These are phyloP conservation scores for Cydia splendana DNA, from an alignment of 1,140 invertebrate species.

Conservation along the genomic window DNA sequence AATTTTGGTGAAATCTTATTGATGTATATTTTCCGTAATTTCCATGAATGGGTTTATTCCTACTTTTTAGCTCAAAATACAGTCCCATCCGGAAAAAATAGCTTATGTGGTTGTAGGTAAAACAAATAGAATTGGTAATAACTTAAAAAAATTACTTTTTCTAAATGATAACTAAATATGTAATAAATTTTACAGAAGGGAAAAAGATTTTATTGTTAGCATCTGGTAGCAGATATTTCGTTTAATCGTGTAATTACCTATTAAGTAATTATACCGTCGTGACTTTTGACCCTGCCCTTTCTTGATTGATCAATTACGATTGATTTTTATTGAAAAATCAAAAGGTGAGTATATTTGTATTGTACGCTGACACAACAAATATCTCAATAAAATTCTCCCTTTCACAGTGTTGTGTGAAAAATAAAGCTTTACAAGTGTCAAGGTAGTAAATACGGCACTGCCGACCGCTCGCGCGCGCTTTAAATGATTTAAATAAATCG, in stretches of 20 bases:
- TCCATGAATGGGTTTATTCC: no score
- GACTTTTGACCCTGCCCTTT: not conserved
- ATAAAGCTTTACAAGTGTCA: constrained; percentile 37
- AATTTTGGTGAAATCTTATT: no score
- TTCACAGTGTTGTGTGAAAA: constrained; percentile 12
- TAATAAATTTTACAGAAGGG: no score
- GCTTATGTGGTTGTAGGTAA: no score
- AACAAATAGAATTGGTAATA: no score
- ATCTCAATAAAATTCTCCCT: constrained; percentile 22
- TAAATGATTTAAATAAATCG: constrained; percentile 50
- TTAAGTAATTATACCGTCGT: not conserved
- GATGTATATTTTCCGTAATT: no score
- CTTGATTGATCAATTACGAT: constrained; percentile 5
- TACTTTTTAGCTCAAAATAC: no score
- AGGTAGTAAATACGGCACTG: constrained; percentile 47
- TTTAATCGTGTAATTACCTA: not conserved
- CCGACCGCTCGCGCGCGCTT: constrained; percentile 46
- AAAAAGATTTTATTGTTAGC: no score
- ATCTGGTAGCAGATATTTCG: no score
- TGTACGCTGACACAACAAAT: constrained; percentile 20
- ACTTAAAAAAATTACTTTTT: no score
- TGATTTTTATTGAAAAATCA: constrained; percentile 1
- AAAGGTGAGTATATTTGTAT: constrained; percentile 11
- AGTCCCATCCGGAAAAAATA: no score
- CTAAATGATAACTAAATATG: no score